Conservation (phyloP, 1,140 invertebrate genomes). For the Prorops nasuta region DNA sequence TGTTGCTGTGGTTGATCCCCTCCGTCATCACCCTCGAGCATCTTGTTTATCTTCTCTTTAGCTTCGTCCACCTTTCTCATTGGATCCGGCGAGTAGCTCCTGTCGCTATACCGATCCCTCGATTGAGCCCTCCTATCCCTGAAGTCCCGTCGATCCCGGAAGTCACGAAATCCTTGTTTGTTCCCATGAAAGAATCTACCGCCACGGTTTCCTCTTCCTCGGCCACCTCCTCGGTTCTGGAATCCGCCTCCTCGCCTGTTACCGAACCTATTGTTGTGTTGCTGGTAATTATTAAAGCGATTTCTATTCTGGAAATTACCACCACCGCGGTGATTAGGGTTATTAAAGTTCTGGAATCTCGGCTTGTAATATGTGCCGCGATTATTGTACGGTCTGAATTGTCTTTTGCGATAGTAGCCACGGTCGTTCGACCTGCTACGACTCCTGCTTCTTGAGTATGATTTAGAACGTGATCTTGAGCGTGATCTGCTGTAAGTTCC, state of each 20-base stretch:
- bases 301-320: conserved; percentile 50
- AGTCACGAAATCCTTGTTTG: conserved; percentile 64
- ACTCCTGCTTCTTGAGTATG: conserved; percentile 57
- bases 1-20: conserved; percentile 15
- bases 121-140: conserved; percentile 42
- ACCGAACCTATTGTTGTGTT: conserved; percentile 45
- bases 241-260: conserved; percentile 42
- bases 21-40: conserved; percentile 57
- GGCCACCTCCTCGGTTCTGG: conserved; percentile 40
- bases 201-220: conserved; percentile 56
- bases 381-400: conserved; percentile 61
- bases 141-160: conserved; percentile 62
- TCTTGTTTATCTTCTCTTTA: conserved; percentile 65
- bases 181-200: conserved; percentile 61
- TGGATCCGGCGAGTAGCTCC: conserved; percentile 62
- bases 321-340: conserved; percentile 49
- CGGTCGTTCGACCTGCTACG: conserved; percentile 66
- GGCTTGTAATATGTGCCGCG: conserved; percentile 75
- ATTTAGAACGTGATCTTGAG: conserved; percentile 63
- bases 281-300: conserved; percentile 50
- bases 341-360: conserved; percentile 63
- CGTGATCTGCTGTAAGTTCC: conserved; percentile 51
- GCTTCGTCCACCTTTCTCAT: conserved; percentile 62
- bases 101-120: conserved; percentile 57
- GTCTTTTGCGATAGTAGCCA: conserved; percentile 52